These are phyloP conservation scores for Trichechus manatus DNA, from an alignment of 2,113 vertebrate species.

Conservation along the genomic window DNA sequence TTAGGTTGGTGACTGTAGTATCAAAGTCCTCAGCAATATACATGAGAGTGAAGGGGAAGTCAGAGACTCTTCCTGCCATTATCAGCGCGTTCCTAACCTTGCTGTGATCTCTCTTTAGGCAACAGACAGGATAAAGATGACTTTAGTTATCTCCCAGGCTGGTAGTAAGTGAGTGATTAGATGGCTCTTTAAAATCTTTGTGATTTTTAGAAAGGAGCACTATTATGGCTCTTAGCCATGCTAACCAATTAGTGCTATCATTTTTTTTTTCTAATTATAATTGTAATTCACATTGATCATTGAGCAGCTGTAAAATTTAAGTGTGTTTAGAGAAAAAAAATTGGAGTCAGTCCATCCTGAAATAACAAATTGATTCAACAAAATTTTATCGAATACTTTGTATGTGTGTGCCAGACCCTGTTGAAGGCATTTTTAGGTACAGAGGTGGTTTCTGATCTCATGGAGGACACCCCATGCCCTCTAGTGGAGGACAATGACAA, in stretches of 20 bases:
- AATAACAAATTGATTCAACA: background rate
- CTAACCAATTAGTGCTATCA: background rate
- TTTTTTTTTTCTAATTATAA: background rate
- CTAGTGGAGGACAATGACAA: background rate
- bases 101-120: background rate
- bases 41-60: background rate
- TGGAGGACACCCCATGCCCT: background rate
- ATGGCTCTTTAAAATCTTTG: background rate
- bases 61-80: background rate
- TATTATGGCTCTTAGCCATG: background rate
- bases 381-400: background rate
- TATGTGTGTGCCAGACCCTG: background rate
- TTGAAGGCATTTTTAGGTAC: background rate
- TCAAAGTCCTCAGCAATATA: background rate
- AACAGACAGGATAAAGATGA: background rate
- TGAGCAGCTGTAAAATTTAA: background rate
- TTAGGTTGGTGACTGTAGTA: background rate
- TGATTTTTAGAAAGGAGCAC: background rate
- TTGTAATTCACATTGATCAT: background rate
- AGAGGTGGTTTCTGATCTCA: background rate
- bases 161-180: background rate
- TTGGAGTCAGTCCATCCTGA: background rate
- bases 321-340: background rate
- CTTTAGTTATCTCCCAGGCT: background rate
- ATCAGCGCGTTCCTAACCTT: accelerated